Evolutionary conservation across 2,797 vertebrate species (phyloP).

Genomic region (Bryconaethiops microstoma): DNA sequence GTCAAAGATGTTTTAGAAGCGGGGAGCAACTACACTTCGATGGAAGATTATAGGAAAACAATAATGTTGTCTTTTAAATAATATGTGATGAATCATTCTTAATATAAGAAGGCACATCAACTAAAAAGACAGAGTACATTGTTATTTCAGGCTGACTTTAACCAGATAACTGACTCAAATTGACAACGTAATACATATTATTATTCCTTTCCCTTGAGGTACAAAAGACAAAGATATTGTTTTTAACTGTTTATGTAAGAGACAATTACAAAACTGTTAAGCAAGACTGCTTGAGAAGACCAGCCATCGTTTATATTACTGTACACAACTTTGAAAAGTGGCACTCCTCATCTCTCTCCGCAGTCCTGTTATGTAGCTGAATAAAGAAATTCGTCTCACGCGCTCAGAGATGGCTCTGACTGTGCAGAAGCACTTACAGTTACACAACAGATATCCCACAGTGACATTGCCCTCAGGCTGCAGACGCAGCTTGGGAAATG

Average conservation of each 20-base stretch:
- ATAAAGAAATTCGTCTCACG: slow-evolving; percentile 66
- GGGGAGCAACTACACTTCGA: no score
- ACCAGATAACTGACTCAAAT: background rate
- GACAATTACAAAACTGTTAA: background rate
- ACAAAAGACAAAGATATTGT: background rate
- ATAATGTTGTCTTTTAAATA: no score
- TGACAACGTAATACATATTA: background rate
- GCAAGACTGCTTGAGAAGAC: background rate
- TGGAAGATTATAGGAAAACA: no score
- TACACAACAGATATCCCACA: slow-evolving; percentile 55
- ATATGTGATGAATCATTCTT: no score
- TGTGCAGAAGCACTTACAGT: slow-evolving; percentile 59
- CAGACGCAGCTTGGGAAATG: slow-evolving; percentile 8
- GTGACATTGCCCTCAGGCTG: slow-evolving; percentile 52
- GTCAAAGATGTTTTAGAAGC: no score
- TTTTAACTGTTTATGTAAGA: background rate
- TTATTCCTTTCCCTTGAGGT: background rate
- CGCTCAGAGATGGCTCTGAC: slow-evolving; percentile 47
- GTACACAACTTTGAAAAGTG: background rate
- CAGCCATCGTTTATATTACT: background rate
- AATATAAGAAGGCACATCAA: no score
- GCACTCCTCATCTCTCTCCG: background rate
- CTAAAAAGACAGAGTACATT: no score
- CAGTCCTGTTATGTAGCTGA: slow-evolving; percentile 48
- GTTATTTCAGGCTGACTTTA: no score